Evolutionary conservation across 2,888 invertebrate species (phyloP), one percentile per base, ranked within the genome.

Genomic region (Eupithecia inturbata): DNA sequence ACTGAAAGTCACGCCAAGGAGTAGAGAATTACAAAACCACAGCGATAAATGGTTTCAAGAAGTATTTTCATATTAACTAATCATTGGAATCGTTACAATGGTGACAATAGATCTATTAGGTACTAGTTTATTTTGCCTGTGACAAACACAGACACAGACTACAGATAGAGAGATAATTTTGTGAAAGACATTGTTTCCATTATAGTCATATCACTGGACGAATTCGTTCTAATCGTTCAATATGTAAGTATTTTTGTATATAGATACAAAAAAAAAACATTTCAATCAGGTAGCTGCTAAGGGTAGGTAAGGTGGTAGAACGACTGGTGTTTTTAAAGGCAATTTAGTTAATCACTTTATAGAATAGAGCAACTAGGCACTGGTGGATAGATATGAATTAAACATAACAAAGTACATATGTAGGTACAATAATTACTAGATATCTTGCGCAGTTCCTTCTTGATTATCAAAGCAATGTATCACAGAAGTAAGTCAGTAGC

Each of bases 1-100:
- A 64, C 63, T n/a, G 63, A n/a, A n/a, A 33, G 63, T 64, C 63
- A 64, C 63, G 63, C 63, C 57, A 57, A 57, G 57, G 14, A 57
- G 57, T 22, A 57, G 12, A 14, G 26, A 12, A 57, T 57, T 33
- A 64, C 63, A 36, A 64, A 67, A 41, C 67, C 36, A 67, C 28
- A 67, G 36, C 67, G 22, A 66, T 66, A n/a, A 67, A 64, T n/a
- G 12, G 33, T n/a, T 31, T 64, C 19, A 64, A n/a, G 19, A n/a
- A 33, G 26, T 57, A 26, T 57, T 57, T 57, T 26, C 26, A 22
- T 26, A 26, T 62, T 31, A 31, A 62, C 62, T 31, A 12, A 62
- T 62, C 31, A 62, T 19, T 62, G 12, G 19, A 62, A 31, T 31
- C 6, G 7, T 31, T 10, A 62, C 60, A 60, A 60, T 60, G 28